Conservation (phyloP, 1,140 invertebrate genomes). For the Phymorhynchus buccinoides region DNA sequence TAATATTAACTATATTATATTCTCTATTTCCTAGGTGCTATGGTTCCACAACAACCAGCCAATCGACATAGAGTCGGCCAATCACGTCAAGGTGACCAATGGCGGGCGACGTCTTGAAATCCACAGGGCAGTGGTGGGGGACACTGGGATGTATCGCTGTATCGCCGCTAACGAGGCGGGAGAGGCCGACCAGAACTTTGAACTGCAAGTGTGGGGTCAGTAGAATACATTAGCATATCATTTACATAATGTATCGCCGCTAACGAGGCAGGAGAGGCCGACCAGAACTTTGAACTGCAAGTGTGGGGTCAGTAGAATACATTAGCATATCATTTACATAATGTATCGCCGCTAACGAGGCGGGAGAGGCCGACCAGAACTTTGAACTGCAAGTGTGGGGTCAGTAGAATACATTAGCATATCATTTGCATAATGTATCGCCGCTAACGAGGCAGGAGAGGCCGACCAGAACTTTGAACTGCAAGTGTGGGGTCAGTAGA, state of each 20-base stretch:
- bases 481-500: too few species aligned
- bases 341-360: slow-evolving; percentile 66
- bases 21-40: too few species aligned
- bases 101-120: slow-evolving; percentile 53
- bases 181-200: slow-evolving; percentile 66
- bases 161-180: slow-evolving; percentile 70
- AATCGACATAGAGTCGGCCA: slow-evolving; percentile 44
- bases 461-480: too few species aligned
- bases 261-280: slow-evolving; percentile 70
- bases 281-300: slow-evolving; percentile 69
- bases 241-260: slow-evolving; percentile 64
- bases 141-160: slow-evolving; percentile 61
- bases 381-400: slow-evolving; percentile 72
- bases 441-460: too few species aligned
- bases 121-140: slow-evolving; percentile 42
- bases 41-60: slow-evolving; percentile 68
- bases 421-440: too few species aligned
- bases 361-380: slow-evolving; percentile 68
- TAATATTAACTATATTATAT: too few species aligned
- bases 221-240: too few species aligned
- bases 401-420: too few species aligned
- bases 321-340: too few species aligned
- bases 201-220: slow-evolving; percentile 71
- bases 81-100: slow-evolving; percentile 35
- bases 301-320: too few species aligned